phyloP scores from a whole-genome alignment of 2,113 vertebrate species.

The Anolis sagrei region DNA sequence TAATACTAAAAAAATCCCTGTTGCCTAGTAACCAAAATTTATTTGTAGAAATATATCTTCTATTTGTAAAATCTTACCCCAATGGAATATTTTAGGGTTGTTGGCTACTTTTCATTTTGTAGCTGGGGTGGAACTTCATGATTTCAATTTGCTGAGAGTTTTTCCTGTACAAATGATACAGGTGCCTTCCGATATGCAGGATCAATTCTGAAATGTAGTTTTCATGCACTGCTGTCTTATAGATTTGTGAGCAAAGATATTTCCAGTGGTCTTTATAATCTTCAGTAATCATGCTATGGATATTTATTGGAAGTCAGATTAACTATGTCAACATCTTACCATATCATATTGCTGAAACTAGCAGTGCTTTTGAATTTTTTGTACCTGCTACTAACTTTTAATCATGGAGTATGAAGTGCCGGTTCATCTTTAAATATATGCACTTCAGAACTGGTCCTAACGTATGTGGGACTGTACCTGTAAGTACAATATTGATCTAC shows the following conservation, averaged over 20 bases:
- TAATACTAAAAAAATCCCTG: conserved; percentile 51
- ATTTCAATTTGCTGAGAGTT: conserved; percentile 59
- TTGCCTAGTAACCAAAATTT: conserved; percentile 39
- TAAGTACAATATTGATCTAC: conserved; percentile 50
- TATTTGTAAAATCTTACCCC: conserved; percentile 41
- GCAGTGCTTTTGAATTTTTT: conserved; percentile 28
- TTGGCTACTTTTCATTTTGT: conserved; percentile 44
- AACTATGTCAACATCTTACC: conserved; percentile 31
- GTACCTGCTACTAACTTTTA: conserved; percentile 34
- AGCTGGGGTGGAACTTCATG: conserved; percentile 48
- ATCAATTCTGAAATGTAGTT: conserved; percentile 79
- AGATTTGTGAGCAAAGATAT: conserved; percentile 47
- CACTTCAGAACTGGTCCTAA: conserved; percentile 64
- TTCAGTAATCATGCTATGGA: conserved; percentile 3
- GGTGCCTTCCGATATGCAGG: conserved; percentile 70
- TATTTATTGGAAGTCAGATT: conserved; percentile 19
- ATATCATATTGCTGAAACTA: conserved; percentile 5
- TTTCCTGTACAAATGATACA: conserved; percentile 41
- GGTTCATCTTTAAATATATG: conserved; percentile 26
- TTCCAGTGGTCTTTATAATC: conserved; percentile 14
- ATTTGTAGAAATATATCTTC: conserved; percentile 49
- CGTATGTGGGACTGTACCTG: conserved; percentile 64
- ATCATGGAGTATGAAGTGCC: conserved; percentile 5
- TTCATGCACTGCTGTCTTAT: conserved; percentile 60
- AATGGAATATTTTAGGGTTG: conserved; percentile 47